Base-by-base conservation (phyloP, 2,888 invertebrate species). In the Hylaea fasciaria region DNA sequence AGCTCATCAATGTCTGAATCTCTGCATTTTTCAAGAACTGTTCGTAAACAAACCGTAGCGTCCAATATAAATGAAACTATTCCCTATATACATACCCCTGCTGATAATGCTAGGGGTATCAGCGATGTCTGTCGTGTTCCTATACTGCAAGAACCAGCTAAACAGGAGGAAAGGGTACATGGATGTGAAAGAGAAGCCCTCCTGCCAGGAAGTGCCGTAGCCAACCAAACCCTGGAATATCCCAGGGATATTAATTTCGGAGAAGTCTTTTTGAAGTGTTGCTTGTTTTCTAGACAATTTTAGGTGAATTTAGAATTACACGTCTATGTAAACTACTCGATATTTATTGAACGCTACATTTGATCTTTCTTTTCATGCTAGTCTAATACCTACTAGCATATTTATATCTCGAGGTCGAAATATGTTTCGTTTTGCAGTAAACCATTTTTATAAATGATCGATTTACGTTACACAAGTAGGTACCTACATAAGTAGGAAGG, bases 31-130 rank as follows among this genome's bases (percentile, higher is more conserved):
- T 17, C 17, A 41, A 22, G 22, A 35, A 45, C 13, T 1, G 11
- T 41, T 16, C 12, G 11, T 39, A 40, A 16, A 46, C 45, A 46
- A 43, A 28, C 14, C 14, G 32, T 13, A 44, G 41, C 39, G 48
- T 1, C 22, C 12, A 22, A 13, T 43, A 58, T 54, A 32, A 56
- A 83, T 63, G 53, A 61, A 80, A 84, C 68, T 89, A 68, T 74
- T 57, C 57, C 71, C 83, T 3, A 67, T 89, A 8, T 85, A 82
- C 68, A 66, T 87, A 8, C 89, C 90, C 0, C 62, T 91, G 50
- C 45, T 89, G n/a, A 74, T 76, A 10, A 91, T 91, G 91, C 77
- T 87, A 0, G 81, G 84, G 0, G 82, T 89, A 9, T 91, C 91
- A 0, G 88, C 86, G 1, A 62, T 87, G 2, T 91, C 91, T 0